Evolutionary conservation across 2,797 vertebrate genomes (phyloP), one percentile per base, ranked within the genome.

Genomic region (Uromys caudimaculatus): DNA sequence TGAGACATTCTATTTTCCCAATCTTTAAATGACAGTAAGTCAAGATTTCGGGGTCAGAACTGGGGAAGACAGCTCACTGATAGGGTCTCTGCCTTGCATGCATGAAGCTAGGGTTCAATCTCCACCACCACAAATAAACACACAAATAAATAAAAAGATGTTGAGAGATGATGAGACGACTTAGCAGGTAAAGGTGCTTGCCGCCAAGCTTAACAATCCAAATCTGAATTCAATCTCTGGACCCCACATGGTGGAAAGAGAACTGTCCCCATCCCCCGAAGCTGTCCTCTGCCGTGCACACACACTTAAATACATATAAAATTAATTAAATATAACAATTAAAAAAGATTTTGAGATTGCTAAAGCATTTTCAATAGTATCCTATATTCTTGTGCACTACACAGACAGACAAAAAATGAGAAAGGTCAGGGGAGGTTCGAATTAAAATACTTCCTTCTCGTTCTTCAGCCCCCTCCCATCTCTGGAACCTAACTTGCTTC

Each of bases 401-500:
- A 81, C 21, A 89, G 64, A 85, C 17, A 93, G 10, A 77, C 38
- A 79, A 62, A 79, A 62, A 50, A 88, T 92, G 76, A 94, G n/a
- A 90, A 7, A 38, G 41, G 64, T 41, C 1, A 79, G 16, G 75
- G 94, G 14, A 90, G 75, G 62, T 27, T 94, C 69, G 93, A 35
- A 79, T 12, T 75, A 10, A 38, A 91, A 52, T 88, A 29, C 4
- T 44, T 94, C 62, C 24, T 90, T 44, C 6, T 69, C 38, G 4
- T 21, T 44, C 44, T 1, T 50, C 41, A 64, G 16, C 12, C 50
- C 0, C 19, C 13, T 47, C 19, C 41, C 60, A 90, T 41, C 89
- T 89, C 90, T 56, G 78, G 89, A 95, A 69, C 32, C 83, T 50
- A 93, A 91, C 27, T 95, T 56, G n/a, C 27, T 44, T 54, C 69